Evolutionary conservation across 2,888 invertebrate genomes (phyloP).

Genomic region (Cremastinae sp.): DNA sequence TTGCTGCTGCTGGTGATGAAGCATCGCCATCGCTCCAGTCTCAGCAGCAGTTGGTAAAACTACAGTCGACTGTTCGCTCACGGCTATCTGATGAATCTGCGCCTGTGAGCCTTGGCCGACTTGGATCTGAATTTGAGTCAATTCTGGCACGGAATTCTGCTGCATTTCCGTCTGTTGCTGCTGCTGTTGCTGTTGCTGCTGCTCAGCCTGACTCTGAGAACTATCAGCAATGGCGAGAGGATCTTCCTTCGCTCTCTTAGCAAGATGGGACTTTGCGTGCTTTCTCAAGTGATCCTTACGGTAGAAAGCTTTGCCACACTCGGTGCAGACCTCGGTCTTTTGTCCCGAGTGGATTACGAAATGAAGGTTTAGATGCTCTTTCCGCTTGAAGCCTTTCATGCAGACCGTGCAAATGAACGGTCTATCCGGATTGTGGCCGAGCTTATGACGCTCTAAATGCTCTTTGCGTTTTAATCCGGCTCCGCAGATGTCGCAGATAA

Average conservation of each 20-base stretch:
- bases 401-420: constrained; percentile 90
- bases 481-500: constrained; percentile 89
- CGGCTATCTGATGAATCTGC: constrained; percentile 78
- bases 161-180: constrained; percentile 71
- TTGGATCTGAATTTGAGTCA: constrained; percentile 72
- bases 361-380: constrained; percentile 91
- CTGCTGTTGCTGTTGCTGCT: constrained; percentile 72
- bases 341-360: constrained; percentile 92
- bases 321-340: constrained; percentile 89
- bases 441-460: constrained; percentile 89
- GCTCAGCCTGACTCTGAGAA: constrained; percentile 76
- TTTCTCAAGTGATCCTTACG: constrained; percentile 91
- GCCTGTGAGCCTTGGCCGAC: constrained; percentile 78
- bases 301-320: constrained; percentile 90
- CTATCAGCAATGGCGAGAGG: constrained; percentile 72
- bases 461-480: constrained; percentile 90
- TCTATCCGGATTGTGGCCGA: constrained; percentile 90
- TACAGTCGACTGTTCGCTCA: constrained; percentile 80
- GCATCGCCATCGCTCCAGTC: constrained; percentile 79
- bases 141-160: constrained; percentile 70
- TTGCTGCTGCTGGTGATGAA: constrained; percentile 79
- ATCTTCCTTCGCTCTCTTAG: constrained; percentile 88
- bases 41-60: constrained; percentile 82
- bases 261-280: constrained; percentile 89
- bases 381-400: constrained; percentile 89